Conservation (phyloP, 2,113 vertebrate species). For the Eubucco bourcierii region DNA sequence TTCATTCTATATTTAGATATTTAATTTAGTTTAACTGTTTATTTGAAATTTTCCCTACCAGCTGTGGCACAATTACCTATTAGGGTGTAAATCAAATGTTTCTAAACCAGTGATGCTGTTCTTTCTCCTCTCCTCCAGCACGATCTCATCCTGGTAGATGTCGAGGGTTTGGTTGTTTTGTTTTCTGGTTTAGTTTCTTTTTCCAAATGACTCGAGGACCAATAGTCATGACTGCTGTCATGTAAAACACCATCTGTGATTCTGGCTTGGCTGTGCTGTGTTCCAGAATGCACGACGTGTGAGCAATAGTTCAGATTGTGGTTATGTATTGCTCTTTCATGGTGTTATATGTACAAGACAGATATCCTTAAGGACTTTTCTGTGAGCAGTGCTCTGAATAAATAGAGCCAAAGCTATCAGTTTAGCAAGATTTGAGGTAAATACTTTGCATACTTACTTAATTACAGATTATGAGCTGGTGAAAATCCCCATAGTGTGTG, state of each 20-base stretch:
- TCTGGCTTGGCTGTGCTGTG: conserved; percentile 22
- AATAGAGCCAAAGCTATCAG: background rate
- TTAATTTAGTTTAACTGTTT: background rate
- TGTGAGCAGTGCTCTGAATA: background rate
- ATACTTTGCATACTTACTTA: background rate
- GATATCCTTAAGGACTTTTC: background rate
- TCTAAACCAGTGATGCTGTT: background rate
- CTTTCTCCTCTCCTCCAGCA: background rate
- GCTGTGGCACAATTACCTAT: background rate
- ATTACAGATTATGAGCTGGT: background rate
- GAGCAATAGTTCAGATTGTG: conserved; percentile 38
- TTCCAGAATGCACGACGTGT: conserved; percentile 36
- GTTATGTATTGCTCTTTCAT: background rate
- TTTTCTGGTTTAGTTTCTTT: background rate
- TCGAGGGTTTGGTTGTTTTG: background rate
- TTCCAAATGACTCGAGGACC: conserved; percentile 45
- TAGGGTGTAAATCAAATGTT: background rate
- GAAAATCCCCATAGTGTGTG: background rate
- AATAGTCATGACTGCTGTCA: conserved; percentile 43
- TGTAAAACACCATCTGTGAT: conserved; percentile 64
- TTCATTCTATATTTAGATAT: background rate
- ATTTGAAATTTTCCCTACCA: background rate
- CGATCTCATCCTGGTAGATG: conserved; percentile 28
- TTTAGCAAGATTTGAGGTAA: conserved; percentile 1
- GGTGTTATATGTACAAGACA: background rate